phyloP scores from a whole-genome alignment of 2,113 vertebrate species.

The Vanacampus margaritifer region DNA sequence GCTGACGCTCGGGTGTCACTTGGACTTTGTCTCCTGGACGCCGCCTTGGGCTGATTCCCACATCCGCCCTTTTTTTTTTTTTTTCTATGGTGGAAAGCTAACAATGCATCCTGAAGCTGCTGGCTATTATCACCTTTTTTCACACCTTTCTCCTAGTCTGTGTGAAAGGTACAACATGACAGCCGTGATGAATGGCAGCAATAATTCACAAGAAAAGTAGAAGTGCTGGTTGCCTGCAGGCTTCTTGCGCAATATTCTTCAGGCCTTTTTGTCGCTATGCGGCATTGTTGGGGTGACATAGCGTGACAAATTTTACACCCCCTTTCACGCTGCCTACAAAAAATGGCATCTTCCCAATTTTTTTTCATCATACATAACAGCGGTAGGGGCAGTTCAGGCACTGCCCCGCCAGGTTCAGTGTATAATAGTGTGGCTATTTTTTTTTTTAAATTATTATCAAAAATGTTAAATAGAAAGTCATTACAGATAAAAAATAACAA shows the following conservation, averaged over 20 bases:
- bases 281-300: slow-evolving; percentile 45
- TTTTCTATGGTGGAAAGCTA: slow-evolving; percentile 51
- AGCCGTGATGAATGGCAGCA: slow-evolving; percentile 44
- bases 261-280: slow-evolving; percentile 47
- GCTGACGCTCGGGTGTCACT: slow-evolving; percentile 68
- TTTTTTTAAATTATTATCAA: too few relatives aligned
- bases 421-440: too few relatives aligned
- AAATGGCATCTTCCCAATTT: background rate
- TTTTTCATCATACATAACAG: background rate
- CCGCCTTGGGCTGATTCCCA: slow-evolving; percentile 67
- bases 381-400: too few relatives aligned
- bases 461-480: too few relatives aligned
- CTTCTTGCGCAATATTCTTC: slow-evolving; percentile 49
- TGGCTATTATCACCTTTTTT: slow-evolving; percentile 32
- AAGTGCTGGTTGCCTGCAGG: slow-evolving; percentile 38
- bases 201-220: slow-evolving; percentile 33
- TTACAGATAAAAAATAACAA: too few relatives aligned
- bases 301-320: slow-evolving; percentile 64
- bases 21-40: slow-evolving; percentile 70
- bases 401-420: too few relatives aligned
- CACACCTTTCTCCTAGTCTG: slow-evolving; percentile 45
- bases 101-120: slow-evolving; percentile 51
- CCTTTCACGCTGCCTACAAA: background rate
- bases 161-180: slow-evolving; percentile 46
- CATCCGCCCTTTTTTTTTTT: slow-evolving; percentile 59